A percentile compares a stretch with the other conserved stretches of the same genome.
Evolutionary conservation across 2,888 invertebrate genomes (phyloP).

Genomic region (Drosophila ezoana): DNA sequence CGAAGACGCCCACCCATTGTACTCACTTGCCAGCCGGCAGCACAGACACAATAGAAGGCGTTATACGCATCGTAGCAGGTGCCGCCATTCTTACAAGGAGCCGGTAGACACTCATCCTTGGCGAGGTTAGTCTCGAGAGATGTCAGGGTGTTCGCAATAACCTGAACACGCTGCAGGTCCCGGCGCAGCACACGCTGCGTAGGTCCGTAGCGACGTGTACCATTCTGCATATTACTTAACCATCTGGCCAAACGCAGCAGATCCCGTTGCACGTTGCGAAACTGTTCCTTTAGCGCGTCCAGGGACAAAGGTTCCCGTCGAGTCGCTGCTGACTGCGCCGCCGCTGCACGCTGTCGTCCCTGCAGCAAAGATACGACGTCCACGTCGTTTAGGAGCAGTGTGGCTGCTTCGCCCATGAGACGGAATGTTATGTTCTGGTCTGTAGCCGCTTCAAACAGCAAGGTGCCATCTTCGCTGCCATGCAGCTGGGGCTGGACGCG

Average conservation of each 20-base stretch:
- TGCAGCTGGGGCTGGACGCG: slow-evolving; percentile 40
- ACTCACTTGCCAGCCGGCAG: slow-evolving; percentile 88
- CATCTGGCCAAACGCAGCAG: slow-evolving; percentile 51
- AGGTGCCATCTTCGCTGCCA: slow-evolving; percentile 88
- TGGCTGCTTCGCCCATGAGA: slow-evolving; percentile 88
- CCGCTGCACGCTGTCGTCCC: slow-evolving; percentile 32
- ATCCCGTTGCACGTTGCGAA: slow-evolving; percentile 61
- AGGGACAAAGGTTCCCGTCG: slow-evolving; percentile 33
- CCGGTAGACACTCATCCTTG: slow-evolving; percentile 75
- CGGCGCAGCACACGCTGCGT: slow-evolving; percentile 59
- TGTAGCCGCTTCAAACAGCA: slow-evolving; percentile 90
- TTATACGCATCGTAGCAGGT: slow-evolving; percentile 91
- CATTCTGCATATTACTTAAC: slow-evolving; percentile 53
- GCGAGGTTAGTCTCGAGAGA: slow-evolving; percentile 46
- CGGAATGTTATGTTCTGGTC: slow-evolving; percentile 92
- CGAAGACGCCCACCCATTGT: slow-evolving; percentile 40
- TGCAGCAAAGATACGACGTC: slow-evolving; percentile 86
- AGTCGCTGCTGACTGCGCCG: slow-evolving; percentile 18
- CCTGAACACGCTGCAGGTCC: slow-evolving; percentile 60
- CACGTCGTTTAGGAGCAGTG: slow-evolving; percentile 89
- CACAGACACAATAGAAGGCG: slow-evolving; percentile 91
- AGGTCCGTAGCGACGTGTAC: slow-evolving; percentile 40
- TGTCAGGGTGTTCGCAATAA: slow-evolving; percentile 36
- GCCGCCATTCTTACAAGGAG: slow-evolving; percentile 93
- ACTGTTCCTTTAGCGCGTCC: slow-evolving; percentile 54